Base-by-base conservation (phyloP, 1,140 invertebrate genomes). In the Drosophila hydei region DNA sequence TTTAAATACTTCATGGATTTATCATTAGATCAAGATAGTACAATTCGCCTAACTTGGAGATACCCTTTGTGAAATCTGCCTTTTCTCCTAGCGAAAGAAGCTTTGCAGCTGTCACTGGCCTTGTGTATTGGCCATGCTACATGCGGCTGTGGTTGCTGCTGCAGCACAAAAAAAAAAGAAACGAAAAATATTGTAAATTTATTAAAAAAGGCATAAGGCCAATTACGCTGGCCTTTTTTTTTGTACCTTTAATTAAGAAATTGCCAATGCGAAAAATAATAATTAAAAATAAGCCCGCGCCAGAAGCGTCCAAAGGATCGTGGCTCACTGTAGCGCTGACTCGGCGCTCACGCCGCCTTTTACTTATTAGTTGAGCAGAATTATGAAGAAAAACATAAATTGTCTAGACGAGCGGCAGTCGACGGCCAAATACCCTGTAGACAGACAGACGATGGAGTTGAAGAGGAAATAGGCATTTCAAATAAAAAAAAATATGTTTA, bases 191-290 rank as follows among this genome's bases (percentile, higher is more conserved):
- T 85, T 79, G 80, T 70, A 80, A 84, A 80, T 87, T 77, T 85
- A 80, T 84, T 85, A 77, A 80, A 80, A 33, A 80, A 87, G 64
- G 67, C 69, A 80, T 71, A 71, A 74, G 64, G 80, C 64, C 81
- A 85, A 87, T 85, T 85, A 87, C 58, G 72, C 48, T 45, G 48
- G 45, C 64, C 43, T 54, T 14, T 8, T 16, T 56, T 56, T 68
- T n/a, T n/a, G n/a, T 62, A 40, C 59, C 74, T 76, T 87, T 87
- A 75, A 87, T 85, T 75, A 87, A 81, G 81, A 77, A 85, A 85
- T 85, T 87, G 65, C 60, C 81, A 85, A 81, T 85, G 81, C 81
- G 81, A 72, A 87, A 87, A 87, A 87, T 77, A 77, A 85, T 85
- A 87, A 85, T 85, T 80, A 87, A 77, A 80, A 85, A 87, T 87